Evolutionary conservation across 2,888 invertebrate species (phyloP).

Genomic region (Elmis aenea): DNA sequence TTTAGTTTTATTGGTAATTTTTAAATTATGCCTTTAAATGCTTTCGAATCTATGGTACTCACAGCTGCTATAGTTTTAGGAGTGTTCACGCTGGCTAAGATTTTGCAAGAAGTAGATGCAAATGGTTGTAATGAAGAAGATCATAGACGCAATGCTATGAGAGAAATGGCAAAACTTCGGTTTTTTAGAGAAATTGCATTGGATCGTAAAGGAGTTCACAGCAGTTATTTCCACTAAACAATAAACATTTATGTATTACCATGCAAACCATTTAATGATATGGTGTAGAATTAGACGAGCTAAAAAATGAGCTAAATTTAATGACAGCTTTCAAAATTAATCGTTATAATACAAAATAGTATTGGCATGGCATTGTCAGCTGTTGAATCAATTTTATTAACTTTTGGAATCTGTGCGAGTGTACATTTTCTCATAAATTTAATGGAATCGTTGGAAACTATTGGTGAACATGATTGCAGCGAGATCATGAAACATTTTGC

Average conservation of each 20-base stretch:
- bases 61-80: slow-evolving; percentile 5
- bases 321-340: no score
- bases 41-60: slow-evolving; percentile 4
- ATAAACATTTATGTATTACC: slow-evolving; percentile 2
- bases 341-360: no score
- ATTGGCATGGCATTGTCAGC: slow-evolving; percentile 28
- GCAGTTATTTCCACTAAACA: neutral
- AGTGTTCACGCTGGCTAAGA: slow-evolving; percentile 5
- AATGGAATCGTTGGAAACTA: slow-evolving; percentile 26
- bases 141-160: neutral
- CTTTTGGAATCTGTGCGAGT: slow-evolving; percentile 32
- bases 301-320: no score
- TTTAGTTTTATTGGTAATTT: no score
- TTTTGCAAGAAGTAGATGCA: no score
- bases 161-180: neutral
- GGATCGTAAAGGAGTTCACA: neutral
- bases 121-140: no score
- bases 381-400: slow-evolving; percentile 32
- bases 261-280: no score
- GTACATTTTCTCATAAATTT: slow-evolving; percentile 32
- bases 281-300: no score
- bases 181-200: neutral
- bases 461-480: slow-evolving; percentile 24
- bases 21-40: slow-evolving; percentile 2
- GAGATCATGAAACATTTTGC: slow-evolving; percentile 28